Conservation (phyloP, 2,797 vertebrate species). For the Semotilus atromaculatus region DNA sequence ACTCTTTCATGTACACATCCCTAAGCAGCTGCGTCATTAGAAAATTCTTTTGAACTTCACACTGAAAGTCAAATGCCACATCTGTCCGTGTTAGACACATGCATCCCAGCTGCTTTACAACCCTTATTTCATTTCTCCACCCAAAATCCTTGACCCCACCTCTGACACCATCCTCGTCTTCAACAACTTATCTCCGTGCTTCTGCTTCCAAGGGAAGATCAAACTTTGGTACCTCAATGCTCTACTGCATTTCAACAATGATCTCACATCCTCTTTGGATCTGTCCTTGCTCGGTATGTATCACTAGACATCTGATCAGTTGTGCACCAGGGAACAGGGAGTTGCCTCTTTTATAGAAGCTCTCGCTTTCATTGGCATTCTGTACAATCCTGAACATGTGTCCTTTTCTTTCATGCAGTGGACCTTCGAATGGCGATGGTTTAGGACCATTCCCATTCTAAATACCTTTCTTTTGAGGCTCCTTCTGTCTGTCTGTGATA, state of each 20-base stretch:
- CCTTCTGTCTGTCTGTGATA: slow-evolving; percentile 39
- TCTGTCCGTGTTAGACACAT: slow-evolving; percentile 83
- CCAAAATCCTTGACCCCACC: slow-evolving; percentile 37
- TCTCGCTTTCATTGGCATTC: slow-evolving; percentile 23
- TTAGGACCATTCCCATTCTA: slow-evolving; percentile 2
- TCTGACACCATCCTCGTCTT: slow-evolving; percentile 31
- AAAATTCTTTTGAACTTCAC: slow-evolving; percentile 84
- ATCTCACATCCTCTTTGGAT: slow-evolving; percentile 14
- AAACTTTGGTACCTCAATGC: slow-evolving; percentile 14
- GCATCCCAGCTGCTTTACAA: slow-evolving; percentile 79
- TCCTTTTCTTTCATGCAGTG: slow-evolving; percentile 9
- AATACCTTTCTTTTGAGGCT: slow-evolving; percentile 20
- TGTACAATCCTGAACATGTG: slow-evolving; percentile 21
- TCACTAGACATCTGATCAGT: slow-evolving; percentile 11
- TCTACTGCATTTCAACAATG: slow-evolving; percentile 18
- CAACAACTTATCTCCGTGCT: slow-evolving; percentile 6
- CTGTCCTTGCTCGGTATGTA: neutral
- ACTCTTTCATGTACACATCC: slow-evolving; percentile 59
- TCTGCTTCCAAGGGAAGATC: slow-evolving; percentile 25
- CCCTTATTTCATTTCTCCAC: slow-evolving; percentile 71
- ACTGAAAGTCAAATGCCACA: slow-evolving; percentile 83
- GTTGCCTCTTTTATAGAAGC: slow-evolving; percentile 20
- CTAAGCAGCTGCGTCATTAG: slow-evolving; percentile 82
- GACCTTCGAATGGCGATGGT: neutral
- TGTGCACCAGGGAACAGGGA: slow-evolving; percentile 9